Base-by-base conservation (phyloP, 2,797 vertebrate genomes). In the Anguilla megastoma region DNA sequence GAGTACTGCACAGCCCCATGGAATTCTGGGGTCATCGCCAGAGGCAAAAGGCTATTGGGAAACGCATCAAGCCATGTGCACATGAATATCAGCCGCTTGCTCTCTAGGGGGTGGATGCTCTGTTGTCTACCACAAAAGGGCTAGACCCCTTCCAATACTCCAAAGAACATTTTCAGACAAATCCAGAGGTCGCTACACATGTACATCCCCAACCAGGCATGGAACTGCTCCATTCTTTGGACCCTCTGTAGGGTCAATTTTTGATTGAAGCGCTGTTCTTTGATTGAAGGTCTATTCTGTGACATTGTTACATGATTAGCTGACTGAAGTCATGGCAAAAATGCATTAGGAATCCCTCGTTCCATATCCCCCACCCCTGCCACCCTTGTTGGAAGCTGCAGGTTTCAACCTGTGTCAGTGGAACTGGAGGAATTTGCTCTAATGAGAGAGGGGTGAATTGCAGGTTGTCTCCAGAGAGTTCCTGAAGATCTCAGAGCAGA, bases 341-440 rank as follows among this genome's bases (percentile, higher is more conserved):
- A 48, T n/a, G 41, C 76, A 80, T 41, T 18, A 45, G 16, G 10
- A 8, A 52, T 52, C 63, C 63, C 60, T 82, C 54, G n/a, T 60
- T 36, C 74, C 45, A 52, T 45, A 41, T 27, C 79, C 76, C 33
- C 36, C 30, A 30, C 27, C 66, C 50, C 24, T 69, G 24, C 63
- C 63, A 69, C 63, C 24, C 24, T 69, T 69, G 63, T 27, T 21
- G 60, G 58, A 48, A 56, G 83, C 14, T 85, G 36, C 33, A 52
- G 48, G 83, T 88, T 41, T 50, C n/a, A 85, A 36, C 82, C 63
- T 41, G 83, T 60, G 41, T 21, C 66, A 33, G 27, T n/a, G 79
- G 7, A 85, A 58, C 54, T 10, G 21, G 33, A 27, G 83, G 66
- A 16, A 54, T 66, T 36, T 0, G 45, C 87, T 85, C 41, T 88